Percentiles rank a stretch among this genome's conserved stretches.
These are phyloP conservation scores for Sphyrna mokarran DNA, from an alignment of 2,113 vertebrate genomes.

Conservation along the genomic window DNA sequence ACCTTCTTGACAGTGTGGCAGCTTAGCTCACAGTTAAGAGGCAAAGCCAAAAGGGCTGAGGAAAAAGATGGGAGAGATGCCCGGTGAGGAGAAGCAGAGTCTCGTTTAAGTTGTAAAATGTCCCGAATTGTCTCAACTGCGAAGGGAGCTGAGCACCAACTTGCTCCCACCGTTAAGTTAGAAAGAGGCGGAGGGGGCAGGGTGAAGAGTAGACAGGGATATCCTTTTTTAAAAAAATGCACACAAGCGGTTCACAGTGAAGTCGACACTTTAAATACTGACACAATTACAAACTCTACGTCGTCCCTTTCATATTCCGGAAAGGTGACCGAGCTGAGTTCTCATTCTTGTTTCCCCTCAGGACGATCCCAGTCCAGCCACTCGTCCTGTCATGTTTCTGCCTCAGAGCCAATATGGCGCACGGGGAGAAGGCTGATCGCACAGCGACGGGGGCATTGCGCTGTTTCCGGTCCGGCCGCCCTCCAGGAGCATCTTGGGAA, in stretches of 20 bases:
- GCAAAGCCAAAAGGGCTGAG: background rate
- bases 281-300: background rate
- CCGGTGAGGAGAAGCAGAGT: background rate
- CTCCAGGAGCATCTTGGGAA: background rate
- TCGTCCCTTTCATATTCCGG: slow-evolving; percentile 24
- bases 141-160: background rate
- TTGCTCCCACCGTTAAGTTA: background rate
- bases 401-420: slow-evolving; percentile 30
- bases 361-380: background rate
- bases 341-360: background rate
- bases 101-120: background rate
- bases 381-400: slow-evolving; percentile 18
- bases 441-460: background rate
- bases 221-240: background rate
- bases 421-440: background rate
- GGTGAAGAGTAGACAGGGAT: background rate
- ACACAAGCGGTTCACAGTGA: background rate
- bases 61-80: background rate
- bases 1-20: background rate
- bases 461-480: background rate
- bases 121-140: background rate
- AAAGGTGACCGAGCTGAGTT: background rate
- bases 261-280: background rate
- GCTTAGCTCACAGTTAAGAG: background rate
- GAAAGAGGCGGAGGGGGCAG: background rate